Evolutionary conservation across 2,888 invertebrate species (phyloP).

Genomic region (Pseudeuparius sepicola): DNA sequence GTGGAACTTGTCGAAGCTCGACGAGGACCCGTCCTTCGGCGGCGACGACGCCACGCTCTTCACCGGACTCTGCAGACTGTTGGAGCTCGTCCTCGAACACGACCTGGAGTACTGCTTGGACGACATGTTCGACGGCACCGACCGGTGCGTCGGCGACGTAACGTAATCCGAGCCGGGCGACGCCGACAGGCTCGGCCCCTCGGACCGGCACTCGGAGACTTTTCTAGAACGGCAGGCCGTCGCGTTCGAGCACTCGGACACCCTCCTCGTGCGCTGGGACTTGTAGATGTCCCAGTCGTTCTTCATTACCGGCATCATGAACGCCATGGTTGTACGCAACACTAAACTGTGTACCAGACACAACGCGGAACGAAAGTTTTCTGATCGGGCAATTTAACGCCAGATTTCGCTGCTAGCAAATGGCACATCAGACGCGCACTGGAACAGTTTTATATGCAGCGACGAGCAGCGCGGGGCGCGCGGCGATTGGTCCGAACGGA

Average conservation of each 20-base stretch:
- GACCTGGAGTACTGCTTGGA: slow-evolving; percentile 47
- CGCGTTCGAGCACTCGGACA: slow-evolving; percentile 62
- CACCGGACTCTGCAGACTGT: slow-evolving; percentile 53
- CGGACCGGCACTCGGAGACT: slow-evolving; percentile 66
- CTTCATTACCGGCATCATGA: slow-evolving; percentile 92
- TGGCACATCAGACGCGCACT: too few relatives aligned
- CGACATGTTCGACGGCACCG: slow-evolving; percentile 55
- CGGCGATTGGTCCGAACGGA: too few relatives aligned
- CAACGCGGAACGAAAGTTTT: too few relatives aligned
- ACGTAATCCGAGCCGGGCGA: slow-evolving; percentile 53
- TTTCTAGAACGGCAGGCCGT: slow-evolving; percentile 55
- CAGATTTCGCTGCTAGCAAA: too few relatives aligned
- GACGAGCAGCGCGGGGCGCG: too few relatives aligned
- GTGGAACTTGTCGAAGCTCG: slow-evolving; percentile 67
- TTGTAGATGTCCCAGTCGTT: slow-evolving; percentile 91
- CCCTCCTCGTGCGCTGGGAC: slow-evolving; percentile 64
- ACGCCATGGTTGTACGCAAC: slow-evolving; percentile 75
- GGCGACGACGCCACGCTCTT: slow-evolving; percentile 58
- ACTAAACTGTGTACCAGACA: too few relatives aligned
- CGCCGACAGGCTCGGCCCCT: slow-evolving; percentile 59
- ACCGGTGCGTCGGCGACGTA: slow-evolving; percentile 48
- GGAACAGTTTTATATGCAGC: too few relatives aligned
- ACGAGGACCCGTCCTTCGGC: slow-evolving; percentile 49
- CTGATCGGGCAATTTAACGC: too few relatives aligned
- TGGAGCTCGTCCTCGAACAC: slow-evolving; percentile 52